A percentile compares a stretch with the other conserved stretches of the same genome.
Conservation (phyloP, 2,113 vertebrate species). For the Alectura lathami region DNA sequence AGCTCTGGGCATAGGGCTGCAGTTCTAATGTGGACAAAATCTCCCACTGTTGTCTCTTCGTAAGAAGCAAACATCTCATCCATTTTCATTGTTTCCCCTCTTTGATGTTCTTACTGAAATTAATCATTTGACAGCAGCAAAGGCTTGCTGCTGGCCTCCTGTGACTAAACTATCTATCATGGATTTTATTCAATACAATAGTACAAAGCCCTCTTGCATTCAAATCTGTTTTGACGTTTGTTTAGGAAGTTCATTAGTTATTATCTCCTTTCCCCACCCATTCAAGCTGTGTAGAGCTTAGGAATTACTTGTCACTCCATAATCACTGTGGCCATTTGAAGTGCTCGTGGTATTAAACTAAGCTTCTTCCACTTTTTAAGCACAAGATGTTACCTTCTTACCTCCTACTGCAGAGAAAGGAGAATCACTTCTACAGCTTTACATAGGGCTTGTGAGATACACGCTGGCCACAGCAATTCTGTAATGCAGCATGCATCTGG, state of each 20-base stretch:
- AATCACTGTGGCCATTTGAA: background rate
- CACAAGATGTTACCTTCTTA: background rate
- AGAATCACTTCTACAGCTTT: background rate
- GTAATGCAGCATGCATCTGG: background rate
- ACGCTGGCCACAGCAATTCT: fast-evolving
- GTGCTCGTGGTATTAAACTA: background rate
- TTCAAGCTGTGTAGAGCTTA: fast-evolving
- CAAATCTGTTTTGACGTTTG: background rate
- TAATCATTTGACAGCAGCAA: conserved; percentile 26
- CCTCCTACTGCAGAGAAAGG: background rate
- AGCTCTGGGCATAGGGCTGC: background rate
- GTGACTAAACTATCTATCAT: background rate
- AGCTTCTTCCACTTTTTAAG: background rate
- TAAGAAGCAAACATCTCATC: background rate
- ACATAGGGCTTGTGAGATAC: background rate
- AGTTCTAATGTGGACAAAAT: background rate
- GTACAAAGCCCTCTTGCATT: background rate
- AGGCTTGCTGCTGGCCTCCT: background rate
- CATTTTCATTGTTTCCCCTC: background rate
- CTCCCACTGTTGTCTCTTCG: background rate
- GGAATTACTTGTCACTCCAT: fast-evolving
- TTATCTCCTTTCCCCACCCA: fast-evolving
- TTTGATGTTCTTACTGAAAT: conserved; percentile 25
- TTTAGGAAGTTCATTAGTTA: background rate
- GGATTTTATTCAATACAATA: conserved; percentile 8